Conservation (phyloP, 2,888 invertebrate genomes). For the Sesia apiformis region DNA sequence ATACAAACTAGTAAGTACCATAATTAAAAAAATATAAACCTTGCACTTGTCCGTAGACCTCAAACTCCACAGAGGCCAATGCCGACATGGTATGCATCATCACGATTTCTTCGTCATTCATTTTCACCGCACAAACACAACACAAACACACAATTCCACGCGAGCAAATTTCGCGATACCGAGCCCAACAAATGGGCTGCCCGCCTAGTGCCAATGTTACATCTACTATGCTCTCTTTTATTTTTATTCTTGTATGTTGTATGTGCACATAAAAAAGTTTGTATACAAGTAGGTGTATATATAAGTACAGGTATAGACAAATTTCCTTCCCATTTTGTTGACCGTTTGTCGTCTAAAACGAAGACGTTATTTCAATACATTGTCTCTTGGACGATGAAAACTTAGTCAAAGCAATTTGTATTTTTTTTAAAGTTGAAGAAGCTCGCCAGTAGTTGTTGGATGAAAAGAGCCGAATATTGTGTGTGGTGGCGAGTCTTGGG, state of each 20-base stretch:
- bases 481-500: no score
- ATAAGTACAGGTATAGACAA: not conserved
- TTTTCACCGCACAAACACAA: not conserved
- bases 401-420: no score
- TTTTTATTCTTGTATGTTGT: not conserved
- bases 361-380: no score
- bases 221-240: slow-evolving; percentile 1
- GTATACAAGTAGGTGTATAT: not conserved
- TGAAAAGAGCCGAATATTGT: no score
- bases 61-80: slow-evolving; percentile 89
- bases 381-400: no score
- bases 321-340: not conserved
- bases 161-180: not conserved
- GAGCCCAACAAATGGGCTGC: not conserved
- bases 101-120: no score
- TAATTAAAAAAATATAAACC: slow-evolving; percentile 60
- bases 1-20: no score
- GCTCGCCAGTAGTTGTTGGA: no score
- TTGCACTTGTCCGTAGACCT: slow-evolving; percentile 93
- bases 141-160: not conserved
- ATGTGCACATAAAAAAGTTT: not conserved
- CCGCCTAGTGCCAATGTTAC: slow-evolving; percentile 32
- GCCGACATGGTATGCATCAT: slow-evolving; percentile 28
- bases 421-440: no score
- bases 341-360: no score